Evolutionary conservation across 2,797 vertebrate species (phyloP).

Genomic region (Xerus rutilus): DNA sequence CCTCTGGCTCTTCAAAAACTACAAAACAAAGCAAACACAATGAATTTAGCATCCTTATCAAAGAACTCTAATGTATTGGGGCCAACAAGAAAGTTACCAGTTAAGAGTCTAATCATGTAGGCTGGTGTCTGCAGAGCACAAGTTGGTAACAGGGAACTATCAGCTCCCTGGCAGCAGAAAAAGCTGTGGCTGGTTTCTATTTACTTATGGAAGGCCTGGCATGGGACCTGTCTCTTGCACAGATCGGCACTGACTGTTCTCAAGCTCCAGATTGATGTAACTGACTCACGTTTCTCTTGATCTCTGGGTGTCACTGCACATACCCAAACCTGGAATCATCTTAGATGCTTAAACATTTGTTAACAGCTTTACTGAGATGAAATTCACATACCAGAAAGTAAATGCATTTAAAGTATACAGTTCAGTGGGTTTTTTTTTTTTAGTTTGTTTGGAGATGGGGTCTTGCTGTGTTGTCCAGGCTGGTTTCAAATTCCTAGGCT

Average conservation of each 20-base stretch:
- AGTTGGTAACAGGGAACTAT: not conserved
- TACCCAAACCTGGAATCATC: not conserved
- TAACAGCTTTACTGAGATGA: not conserved
- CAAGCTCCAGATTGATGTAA: not conserved
- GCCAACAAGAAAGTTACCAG: not conserved
- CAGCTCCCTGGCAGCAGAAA: not conserved
- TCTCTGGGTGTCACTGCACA: not conserved
- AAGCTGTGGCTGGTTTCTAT: not conserved
- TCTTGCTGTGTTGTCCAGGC: not conserved
- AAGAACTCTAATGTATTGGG: not conserved
- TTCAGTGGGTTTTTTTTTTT: not conserved
- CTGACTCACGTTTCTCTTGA: not conserved
- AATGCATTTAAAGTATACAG: not conserved
- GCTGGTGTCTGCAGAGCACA: not conserved
- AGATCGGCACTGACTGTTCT: not conserved
- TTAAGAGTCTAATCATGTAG: not conserved
- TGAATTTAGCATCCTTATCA: not conserved
- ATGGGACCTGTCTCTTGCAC: not conserved
- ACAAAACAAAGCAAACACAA: conserved; percentile 30
- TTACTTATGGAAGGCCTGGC: not conserved
- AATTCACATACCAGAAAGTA: not conserved
- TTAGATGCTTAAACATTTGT: not conserved
- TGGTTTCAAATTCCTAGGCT: not conserved
- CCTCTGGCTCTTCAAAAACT: conserved; percentile 98
- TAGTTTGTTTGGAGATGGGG: not conserved